These are phyloP conservation scores for Sinocyclocheilus anshuiensis DNA, from an alignment of 2,113 vertebrate genomes.

Conservation along the genomic window DNA sequence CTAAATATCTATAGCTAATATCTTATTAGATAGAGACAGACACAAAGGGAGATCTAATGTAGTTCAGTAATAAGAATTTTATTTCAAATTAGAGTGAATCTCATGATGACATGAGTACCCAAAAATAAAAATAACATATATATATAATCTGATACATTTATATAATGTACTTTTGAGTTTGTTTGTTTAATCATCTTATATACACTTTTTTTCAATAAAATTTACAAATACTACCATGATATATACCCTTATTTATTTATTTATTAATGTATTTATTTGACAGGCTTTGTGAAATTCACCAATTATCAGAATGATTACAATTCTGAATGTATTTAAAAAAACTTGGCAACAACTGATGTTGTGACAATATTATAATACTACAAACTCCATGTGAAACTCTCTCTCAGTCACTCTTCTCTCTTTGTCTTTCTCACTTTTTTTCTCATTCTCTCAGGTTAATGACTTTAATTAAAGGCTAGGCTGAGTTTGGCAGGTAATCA, in stretches of 20 bases:
- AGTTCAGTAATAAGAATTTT: not conserved
- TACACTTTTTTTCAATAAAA: not conserved
- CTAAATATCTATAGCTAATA: not conserved
- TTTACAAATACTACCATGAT: not conserved
- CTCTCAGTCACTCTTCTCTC: not conserved
- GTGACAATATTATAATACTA: not conserved
- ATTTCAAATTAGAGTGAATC: not conserved
- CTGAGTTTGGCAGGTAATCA: conserved; percentile 55
- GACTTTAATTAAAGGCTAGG: conserved; percentile 72
- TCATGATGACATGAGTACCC: not conserved
- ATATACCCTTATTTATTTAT: too few relatives aligned
- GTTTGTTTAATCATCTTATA: not conserved
- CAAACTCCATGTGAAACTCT: not conserved
- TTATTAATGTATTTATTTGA: not conserved
- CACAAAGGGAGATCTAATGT: not conserved
- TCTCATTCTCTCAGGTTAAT: conserved; percentile 62
- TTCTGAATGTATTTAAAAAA: not conserved
- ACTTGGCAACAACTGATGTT: not conserved
- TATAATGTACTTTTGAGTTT: not conserved
- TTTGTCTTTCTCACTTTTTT: conserved; percentile 33
- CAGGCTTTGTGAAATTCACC: not conserved
- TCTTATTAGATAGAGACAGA: not conserved
- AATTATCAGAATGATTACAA: not conserved
- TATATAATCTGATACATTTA: not conserved
- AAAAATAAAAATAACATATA: not conserved